Conservation (phyloP, 2,888 invertebrate species). For the Norana najaformis region DNA sequence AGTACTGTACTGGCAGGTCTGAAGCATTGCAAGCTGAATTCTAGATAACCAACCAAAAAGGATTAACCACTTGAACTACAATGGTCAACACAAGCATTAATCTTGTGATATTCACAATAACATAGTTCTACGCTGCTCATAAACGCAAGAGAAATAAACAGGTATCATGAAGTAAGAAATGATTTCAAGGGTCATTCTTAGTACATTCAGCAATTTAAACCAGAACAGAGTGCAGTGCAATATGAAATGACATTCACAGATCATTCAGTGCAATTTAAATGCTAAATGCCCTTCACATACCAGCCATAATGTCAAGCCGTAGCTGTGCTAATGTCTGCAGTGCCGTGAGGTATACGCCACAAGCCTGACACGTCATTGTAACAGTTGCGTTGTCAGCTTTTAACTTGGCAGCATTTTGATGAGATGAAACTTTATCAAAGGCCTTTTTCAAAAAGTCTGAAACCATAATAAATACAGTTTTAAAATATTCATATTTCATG, state of each 20-base stretch:
- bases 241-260: background rate
- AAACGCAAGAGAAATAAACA: background rate
- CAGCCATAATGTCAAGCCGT: conserved; percentile 87
- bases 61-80: no score
- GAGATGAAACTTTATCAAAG: conserved; percentile 57
- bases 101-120: no score
- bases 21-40: no score
- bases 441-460: conserved; percentile 59
- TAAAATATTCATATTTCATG: background rate
- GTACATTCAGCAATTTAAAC: background rate
- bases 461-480: background rate
- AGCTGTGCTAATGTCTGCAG: conserved; percentile 86
- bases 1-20: no score
- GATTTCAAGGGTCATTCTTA: background rate
- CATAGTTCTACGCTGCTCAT: background rate
- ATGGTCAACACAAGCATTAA: no score
- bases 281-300: conserved; percentile 63
- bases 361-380: conserved; percentile 81
- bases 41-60: no score
- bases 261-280: background rate
- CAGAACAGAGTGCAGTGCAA: background rate
- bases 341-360: conserved; percentile 88
- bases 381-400: conserved; percentile 81
- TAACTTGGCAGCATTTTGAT: conserved; percentile 65
- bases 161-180: background rate